Evolutionary conservation across 2,797 vertebrate species (phyloP).

Genomic region (Anguilla marmorata): DNA sequence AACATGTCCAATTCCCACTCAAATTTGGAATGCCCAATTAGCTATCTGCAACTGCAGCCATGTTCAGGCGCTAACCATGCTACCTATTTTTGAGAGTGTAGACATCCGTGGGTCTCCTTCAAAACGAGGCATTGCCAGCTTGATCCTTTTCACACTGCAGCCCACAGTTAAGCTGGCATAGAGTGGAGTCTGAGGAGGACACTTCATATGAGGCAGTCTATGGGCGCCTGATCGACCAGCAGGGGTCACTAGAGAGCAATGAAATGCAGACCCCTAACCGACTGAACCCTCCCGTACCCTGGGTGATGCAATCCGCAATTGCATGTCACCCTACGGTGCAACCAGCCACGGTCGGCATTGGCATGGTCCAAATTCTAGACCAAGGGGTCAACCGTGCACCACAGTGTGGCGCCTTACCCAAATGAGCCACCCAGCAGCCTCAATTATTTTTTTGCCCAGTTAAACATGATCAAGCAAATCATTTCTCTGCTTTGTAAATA

Average conservation of each 20-base stretch:
- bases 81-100: no score
- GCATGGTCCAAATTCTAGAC: not conserved
- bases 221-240: not conserved
- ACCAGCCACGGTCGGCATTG: not conserved
- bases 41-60: no score
- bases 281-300: not conserved
- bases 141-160: no score
- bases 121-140: no score
- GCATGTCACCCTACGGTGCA: not conserved
- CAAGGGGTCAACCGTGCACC: not conserved
- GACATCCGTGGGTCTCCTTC: no score
- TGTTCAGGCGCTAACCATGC: no score
- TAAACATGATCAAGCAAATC: conserved; percentile 41
- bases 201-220: not conserved
- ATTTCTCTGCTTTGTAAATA: conserved; percentile 37
- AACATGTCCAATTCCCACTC: not conserved
- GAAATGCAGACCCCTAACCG: not conserved
- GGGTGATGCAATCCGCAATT: not conserved
- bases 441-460: conserved; percentile 16
- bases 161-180: no score
- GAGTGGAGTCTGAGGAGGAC: no score
- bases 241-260: not conserved
- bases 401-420: not conserved
- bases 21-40: not conserved
- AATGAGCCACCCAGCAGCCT: not conserved